Evolutionary conservation across 2,888 invertebrate genomes (phyloP).

Genomic region (Conus canariensis): DNA sequence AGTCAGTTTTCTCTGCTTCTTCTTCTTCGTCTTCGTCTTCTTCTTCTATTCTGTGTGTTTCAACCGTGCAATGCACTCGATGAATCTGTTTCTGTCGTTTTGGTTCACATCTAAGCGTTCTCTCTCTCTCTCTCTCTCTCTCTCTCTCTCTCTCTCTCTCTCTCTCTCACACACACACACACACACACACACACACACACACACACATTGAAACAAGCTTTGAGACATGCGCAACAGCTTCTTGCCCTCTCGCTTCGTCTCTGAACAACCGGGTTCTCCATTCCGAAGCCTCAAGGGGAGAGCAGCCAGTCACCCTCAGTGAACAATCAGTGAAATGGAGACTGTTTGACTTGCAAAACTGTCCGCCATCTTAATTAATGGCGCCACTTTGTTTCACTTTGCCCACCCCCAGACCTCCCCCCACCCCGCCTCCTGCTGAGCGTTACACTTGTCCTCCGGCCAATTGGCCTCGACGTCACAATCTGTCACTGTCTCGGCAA

Average conservation of each 20-base stretch:
- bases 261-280: too few species aligned
- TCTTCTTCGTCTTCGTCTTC: too few species aligned
- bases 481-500: conserved; percentile 18
- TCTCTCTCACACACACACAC: background rate
- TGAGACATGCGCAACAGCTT: too few species aligned
- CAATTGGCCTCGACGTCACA: conserved; percentile 16
- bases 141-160: background rate
- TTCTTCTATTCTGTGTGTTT: too few species aligned
- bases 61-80: too few species aligned
- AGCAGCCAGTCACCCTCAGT: background rate
- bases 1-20: too few species aligned
- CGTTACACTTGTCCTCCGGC: conserved; percentile 9
- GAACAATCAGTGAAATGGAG: conserved; percentile 1
- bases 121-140: too few species aligned
- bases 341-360: conserved; percentile 17
- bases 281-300: background rate
- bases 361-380: background rate
- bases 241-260: too few species aligned
- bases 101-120: too few species aligned
- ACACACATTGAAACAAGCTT: too few species aligned
- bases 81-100: too few species aligned
- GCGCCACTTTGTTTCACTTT: conserved; percentile 16
- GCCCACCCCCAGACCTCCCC: background rate
- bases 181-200: too few species aligned
- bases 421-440: background rate